A percentile compares a stretch with the other conserved stretches of the same genome.
Conservation (phyloP, 2,888 invertebrate genomes). For the Phalera bucephala region DNA sequence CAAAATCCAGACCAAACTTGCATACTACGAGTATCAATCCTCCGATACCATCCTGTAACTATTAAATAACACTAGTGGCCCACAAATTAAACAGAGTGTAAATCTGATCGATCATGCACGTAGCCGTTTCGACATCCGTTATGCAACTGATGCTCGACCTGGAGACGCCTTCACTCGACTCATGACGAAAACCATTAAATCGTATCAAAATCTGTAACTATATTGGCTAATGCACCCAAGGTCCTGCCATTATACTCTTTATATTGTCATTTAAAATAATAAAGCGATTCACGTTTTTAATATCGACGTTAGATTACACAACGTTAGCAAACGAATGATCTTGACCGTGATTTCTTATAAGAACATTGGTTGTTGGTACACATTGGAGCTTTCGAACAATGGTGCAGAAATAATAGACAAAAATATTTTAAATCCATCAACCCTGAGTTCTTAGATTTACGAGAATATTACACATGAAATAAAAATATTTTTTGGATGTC, state of each 20-base stretch:
- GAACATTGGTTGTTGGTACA: no score
- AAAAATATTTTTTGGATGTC: no score
- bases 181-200: not conserved
- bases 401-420: no score
- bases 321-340: not conserved
- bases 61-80: slow-evolving; percentile 20
- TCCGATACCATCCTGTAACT: not conserved
- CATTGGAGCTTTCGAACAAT: no score
- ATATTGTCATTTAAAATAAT: not conserved
- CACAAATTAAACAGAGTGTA: slow-evolving; percentile 17
- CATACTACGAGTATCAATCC: not conserved
- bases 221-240: not conserved
- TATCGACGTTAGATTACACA: not conserved
- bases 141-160: slow-evolving; percentile 9
- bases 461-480: no score
- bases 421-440: no score
- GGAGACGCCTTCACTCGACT: not conserved
- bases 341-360: slow-evolving; percentile 4
- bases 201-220: not conserved
- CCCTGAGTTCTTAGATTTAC: no score
- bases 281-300: not conserved
- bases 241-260: not conserved
- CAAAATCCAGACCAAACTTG: no score
- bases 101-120: slow-evolving; percentile 10
- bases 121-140: slow-evolving; percentile 12